Evolutionary conservation across 2,888 invertebrate genomes (phyloP).

Genomic region (Meteorus colon): DNA sequence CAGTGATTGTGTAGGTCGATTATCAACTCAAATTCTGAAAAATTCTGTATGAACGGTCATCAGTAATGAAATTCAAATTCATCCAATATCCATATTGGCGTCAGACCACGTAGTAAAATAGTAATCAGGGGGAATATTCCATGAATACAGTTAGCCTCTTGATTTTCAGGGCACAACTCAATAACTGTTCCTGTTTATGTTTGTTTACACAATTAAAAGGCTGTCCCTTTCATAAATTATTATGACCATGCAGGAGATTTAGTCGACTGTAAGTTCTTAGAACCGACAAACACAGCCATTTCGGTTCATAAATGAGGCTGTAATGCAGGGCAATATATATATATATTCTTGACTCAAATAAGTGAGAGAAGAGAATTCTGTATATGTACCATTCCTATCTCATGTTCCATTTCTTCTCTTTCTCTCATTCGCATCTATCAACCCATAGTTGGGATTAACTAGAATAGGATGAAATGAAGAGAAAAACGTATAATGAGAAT

Average conservation of each 20-base stretch:
- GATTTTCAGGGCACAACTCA: background rate
- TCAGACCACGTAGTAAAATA: background rate
- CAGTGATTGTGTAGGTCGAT: too few species aligned
- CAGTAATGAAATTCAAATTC: background rate
- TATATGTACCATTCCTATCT: background rate
- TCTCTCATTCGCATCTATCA: background rate
- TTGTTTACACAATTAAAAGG: background rate
- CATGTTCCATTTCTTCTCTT: background rate
- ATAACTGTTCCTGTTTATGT: background rate
- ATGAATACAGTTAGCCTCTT: background rate
- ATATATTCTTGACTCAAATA: background rate
- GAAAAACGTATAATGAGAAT: slow-evolving; percentile 1
- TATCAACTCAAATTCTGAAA: too few species aligned
- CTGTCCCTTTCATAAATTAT: background rate
- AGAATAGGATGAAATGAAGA: background rate
- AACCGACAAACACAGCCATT: background rate
- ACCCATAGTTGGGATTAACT: background rate
- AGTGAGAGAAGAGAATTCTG: background rate
- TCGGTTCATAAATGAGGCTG: background rate
- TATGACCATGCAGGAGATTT: background rate
- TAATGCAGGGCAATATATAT: background rate
- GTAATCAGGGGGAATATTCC: background rate
- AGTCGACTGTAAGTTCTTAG: background rate
- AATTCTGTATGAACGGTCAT: too few species aligned
- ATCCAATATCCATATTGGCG: background rate